A percentile compares a stretch with the other conserved stretches of the same genome.
Conservation (phyloP, 1,140 invertebrate genomes). For the Drosophila mauritiana region DNA sequence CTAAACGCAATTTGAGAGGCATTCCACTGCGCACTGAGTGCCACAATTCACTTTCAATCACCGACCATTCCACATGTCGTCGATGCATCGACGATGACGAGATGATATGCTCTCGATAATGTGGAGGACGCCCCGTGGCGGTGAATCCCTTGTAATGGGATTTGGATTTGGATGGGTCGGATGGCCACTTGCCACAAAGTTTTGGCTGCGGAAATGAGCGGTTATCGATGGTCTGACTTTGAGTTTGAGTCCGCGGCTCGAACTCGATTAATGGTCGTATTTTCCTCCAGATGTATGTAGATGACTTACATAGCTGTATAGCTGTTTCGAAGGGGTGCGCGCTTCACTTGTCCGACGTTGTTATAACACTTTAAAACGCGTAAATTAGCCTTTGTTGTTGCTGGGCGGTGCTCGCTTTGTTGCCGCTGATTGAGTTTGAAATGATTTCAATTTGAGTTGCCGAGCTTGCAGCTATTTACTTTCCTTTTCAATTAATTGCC, state of each 20-base stretch:
- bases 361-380: slow-evolving; percentile 74
- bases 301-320: slow-evolving; percentile 10
- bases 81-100: slow-evolving; percentile 24
- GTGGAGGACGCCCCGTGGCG: slow-evolving; percentile 48
- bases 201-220: slow-evolving; percentile 64
- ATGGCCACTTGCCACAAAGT: slow-evolving; percentile 49
- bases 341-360: slow-evolving; percentile 42
- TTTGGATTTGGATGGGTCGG: slow-evolving; percentile 39
- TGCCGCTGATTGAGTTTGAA: slow-evolving; percentile 62
- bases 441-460: slow-evolving; percentile 73
- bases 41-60: slow-evolving; percentile 73
- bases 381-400: slow-evolving; percentile 61
- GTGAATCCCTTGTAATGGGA: slow-evolving; percentile 53
- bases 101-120: not conserved
- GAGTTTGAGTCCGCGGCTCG: not conserved
- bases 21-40: slow-evolving; percentile 34
- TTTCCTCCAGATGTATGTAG: slow-evolving; percentile 19
- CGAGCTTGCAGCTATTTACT: slow-evolving; percentile 25
- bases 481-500: slow-evolving; percentile 61
- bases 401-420: slow-evolving; percentile 31
- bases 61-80: slow-evolving; percentile 38
- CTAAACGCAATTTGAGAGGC: slow-evolving; percentile 9
- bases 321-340: slow-evolving; percentile 11
- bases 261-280: slow-evolving; percentile 54
- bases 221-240: slow-evolving; percentile 47